Evolutionary conservation across 2,888 invertebrate genomes (phyloP).

Genomic region (Pemphredon lugubris): DNA sequence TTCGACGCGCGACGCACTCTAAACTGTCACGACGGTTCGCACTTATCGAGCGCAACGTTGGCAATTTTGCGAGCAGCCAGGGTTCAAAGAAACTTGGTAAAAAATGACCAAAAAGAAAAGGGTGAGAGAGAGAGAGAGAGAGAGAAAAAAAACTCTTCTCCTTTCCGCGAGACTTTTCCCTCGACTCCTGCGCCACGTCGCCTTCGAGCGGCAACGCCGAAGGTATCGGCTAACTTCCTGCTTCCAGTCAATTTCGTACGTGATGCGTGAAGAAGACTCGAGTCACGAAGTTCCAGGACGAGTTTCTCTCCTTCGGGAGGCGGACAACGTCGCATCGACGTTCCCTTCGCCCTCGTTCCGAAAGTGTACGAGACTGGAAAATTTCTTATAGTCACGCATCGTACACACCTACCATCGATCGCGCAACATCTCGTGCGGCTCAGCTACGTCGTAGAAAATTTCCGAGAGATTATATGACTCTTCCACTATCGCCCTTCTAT

Average conservation of each 20-base stretch:
- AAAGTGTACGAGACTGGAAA: slow-evolving; percentile 47
- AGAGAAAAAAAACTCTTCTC: no score
- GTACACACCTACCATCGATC: slow-evolving; percentile 10
- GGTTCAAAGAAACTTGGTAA: no score
- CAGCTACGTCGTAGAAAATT: slow-evolving; percentile 18
- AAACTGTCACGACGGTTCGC: no score
- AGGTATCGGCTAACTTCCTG: slow-evolving; percentile 50
- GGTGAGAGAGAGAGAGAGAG: no score
- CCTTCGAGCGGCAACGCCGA: slow-evolving; percentile 19
- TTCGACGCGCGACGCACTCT: not conserved
- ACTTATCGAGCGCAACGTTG: no score
- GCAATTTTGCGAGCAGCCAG: no score
- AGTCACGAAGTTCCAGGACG: slow-evolving; percentile 17
- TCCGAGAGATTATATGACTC: slow-evolving; percentile 19
- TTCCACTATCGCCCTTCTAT: not conserved
- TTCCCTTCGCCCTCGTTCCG: slow-evolving; percentile 18
- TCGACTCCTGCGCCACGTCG: not conserved
- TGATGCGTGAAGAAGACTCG: slow-evolving; percentile 50
- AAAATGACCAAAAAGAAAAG: no score
- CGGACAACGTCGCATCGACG: no score
- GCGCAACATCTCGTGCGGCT: slow-evolving; percentile 25
- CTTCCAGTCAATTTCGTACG: slow-evolving; percentile 57
- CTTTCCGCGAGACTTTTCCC: not conserved
- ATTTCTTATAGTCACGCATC: slow-evolving; percentile 49
- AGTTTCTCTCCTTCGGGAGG: slow-evolving; percentile 34